Evolutionary conservation across 2,888 invertebrate genomes (phyloP).

Genomic region (Onchidella celtica): DNA sequence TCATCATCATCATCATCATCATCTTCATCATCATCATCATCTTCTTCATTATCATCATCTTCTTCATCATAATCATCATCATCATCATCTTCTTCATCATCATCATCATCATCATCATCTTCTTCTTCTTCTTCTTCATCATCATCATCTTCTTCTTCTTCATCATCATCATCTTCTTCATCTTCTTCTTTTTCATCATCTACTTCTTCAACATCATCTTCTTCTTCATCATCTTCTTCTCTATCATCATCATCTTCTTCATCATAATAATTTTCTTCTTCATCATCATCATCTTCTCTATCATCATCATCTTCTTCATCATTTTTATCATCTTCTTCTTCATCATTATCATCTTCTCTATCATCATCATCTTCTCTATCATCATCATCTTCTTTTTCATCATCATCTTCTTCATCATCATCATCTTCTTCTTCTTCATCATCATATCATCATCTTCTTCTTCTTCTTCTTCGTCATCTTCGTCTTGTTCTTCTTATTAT

Average conservation of each 20-base stretch:
- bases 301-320: too few species aligned
- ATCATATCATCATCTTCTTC: conserved; percentile 3
- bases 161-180: not conserved
- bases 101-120: not conserved
- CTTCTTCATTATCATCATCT: not conserved
- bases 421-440: conserved; percentile 3
- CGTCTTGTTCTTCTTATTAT: not conserved
- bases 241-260: not conserved
- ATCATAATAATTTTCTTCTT: too few species aligned
- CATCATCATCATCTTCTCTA: too few species aligned
- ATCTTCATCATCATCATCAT: not conserved
- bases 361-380: too few species aligned
- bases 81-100: not conserved
- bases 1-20: not conserved
- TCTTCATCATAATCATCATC: too few species aligned
- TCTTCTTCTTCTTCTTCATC: not conserved
- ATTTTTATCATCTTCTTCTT: not conserved
- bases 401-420: conserved; percentile 12
- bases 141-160: not conserved
- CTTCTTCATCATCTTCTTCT: too few species aligned
- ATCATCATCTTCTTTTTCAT: conserved; percentile 20
- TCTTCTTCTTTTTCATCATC: not conserved
- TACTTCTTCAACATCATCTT: too few species aligned
- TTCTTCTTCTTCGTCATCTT: conserved; percentile 14
- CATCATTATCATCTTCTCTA: not conserved